Base-by-base conservation (phyloP, 2,888 invertebrate species). In the Epinotia brunnichana region DNA sequence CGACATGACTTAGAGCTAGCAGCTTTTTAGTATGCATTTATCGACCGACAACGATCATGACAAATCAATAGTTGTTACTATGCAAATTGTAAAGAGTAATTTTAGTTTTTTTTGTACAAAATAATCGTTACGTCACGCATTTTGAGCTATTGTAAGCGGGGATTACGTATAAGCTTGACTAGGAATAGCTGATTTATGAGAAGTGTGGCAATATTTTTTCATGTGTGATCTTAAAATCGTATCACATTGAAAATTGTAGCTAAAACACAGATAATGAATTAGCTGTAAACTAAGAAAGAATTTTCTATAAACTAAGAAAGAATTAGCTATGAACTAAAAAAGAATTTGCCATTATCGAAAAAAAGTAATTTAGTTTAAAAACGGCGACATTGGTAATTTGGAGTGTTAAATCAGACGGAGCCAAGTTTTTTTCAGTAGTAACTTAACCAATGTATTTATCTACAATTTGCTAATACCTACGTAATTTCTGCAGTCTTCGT, bases 61-160 rank as follows among this genome's bases (percentile, higher is more conserved):
- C 81, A 82, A 79, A 79, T 81, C 81, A 83, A 83, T 44, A 83
- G 82, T 84, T 83, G 82, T 83, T 78, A 61, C 17, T 77, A 53
- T 29, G 15, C 53, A 39, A 59, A 53, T 63, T 64, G 69, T 60
- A 70, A 74, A 70, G 66, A 51, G 61, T 70, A 70, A 70, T 74
- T 74, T 56, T 29, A 56, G 69, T 76, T 74, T 70, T n/a, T 44
- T 56, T 71, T 61, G 48, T 74, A 74, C 57, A 48, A 73, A 73
- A 72, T 57, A 66, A 53, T 63, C 51, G 63, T 68, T 56, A 56
- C 21, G 35, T 39, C 54, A 62, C 48, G 44, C 44, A 68, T 39
- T 35, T 39, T 70, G 19, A 62, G 53, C 11, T 66, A 68, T 61
- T 56, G 68, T 73, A 73, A 73, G 73, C 73, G 63, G 73, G 59